A percentile compares a stretch with the other conserved stretches of the same genome.
Evolutionary conservation across 2,888 invertebrate genomes (phyloP).

Genomic region (Drosophila demipolita): DNA sequence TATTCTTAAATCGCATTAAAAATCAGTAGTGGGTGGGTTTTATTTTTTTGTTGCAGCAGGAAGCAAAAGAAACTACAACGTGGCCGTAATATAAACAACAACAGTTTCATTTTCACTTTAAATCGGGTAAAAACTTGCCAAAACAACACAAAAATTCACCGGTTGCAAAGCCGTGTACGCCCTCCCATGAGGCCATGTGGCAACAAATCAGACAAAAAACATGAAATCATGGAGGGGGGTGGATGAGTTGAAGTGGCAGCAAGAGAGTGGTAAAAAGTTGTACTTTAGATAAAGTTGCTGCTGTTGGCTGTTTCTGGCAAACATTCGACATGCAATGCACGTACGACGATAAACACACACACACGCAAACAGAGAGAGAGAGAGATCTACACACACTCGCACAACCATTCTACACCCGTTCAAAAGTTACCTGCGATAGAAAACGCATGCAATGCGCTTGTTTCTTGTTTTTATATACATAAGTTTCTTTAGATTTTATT

Average conservation of each 20-base stretch:
- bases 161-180: constrained; percentile 10
- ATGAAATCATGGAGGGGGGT: constrained; percentile 37
- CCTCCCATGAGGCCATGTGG: constrained; percentile 13
- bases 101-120: constrained; percentile 74
- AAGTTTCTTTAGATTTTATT: constrained; percentile 19
- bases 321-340: constrained; percentile 76
- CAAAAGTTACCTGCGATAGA: constrained; percentile 46
- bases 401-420: constrained; percentile 32
- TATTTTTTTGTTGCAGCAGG: neutral
- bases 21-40: constrained; percentile 49
- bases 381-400: constrained; percentile 17
- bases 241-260: neutral
- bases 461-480: constrained; percentile 23
- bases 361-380: constrained; percentile 14
- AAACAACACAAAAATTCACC: constrained; percentile 59
- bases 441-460: constrained; percentile 45
- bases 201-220: constrained; percentile 56
- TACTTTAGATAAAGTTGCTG: constrained; percentile 76
- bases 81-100: constrained; percentile 47
- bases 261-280: constrained; percentile 50
- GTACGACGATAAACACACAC: constrained; percentile 47
- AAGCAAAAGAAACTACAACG: constrained; percentile 30
- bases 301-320: constrained; percentile 65
- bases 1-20: constrained; percentile 78
- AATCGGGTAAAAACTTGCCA: constrained; percentile 65